Evolutionary conservation across 2,113 vertebrate species (phyloP), one percentile per base, ranked within the genome.

Genomic region (Equus przewalskii): DNA sequence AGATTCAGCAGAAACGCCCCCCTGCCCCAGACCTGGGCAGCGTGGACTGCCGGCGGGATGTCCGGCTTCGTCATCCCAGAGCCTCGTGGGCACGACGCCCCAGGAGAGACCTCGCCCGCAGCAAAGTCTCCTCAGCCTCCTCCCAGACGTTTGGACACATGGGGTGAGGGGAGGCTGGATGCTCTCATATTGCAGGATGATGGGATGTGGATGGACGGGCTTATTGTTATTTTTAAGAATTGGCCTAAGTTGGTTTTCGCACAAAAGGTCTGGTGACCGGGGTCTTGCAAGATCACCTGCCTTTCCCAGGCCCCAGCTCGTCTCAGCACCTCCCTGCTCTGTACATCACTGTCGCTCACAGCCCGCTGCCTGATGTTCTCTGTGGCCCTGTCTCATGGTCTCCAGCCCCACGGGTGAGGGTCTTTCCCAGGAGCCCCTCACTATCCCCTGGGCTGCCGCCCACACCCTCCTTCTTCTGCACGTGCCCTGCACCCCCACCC

Each of bases 41-140:
- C 33, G 14, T 18, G n/a, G 78, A 33, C 33, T 54, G 33, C 21
- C 58, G 5, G 7, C 19, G n/a, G 78, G 28, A 30, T 49, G 46
- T 8, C 54, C 12, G 10, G 49, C 15, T 78, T 51, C 33, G 46
- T 78, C 51, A 21, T 6, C 22, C 19, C 21, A 33, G 46, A 54
- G 8, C 1, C 8, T 56, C 6, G 6, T 14, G 51, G 19, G 30
- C 33, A 22, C 6, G 9, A 79, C 30, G 5, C 18, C 18, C 33
- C 51, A 19, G 49, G 49, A 21, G 4, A 79, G 49, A 54, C 7
- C 49, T 19, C 19, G 3, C 51, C 16, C 46, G 75, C 44, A 9
- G 18, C 76, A 56, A 19, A n/a, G 30, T 1, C 11, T 22, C 19
- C 2, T 7, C 51, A 14, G 1, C 0, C 51, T 22, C 8, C 1